Evolutionary conservation across 2,888 invertebrate genomes (phyloP), one percentile per base, ranked within the genome.

Genomic region (Beris morrisii): DNA sequence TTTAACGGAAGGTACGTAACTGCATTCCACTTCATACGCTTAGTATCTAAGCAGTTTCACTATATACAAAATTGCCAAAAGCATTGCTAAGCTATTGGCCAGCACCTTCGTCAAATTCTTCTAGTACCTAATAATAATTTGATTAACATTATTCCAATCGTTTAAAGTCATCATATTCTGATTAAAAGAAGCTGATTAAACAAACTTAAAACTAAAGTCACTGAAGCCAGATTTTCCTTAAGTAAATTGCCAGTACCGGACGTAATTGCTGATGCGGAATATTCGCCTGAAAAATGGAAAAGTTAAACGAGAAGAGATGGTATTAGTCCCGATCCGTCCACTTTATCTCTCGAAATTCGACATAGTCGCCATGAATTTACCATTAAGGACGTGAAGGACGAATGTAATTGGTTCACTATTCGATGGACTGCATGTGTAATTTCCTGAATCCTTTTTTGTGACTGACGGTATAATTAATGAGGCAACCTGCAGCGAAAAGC

Each of bases 351-450:
- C 22, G 22, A 3, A 38, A 7, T 38, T 38, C 38, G 38, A 7
- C 5, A 9, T 38, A 38, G 56, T 48, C 43, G 50, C 43, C 65
- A 65, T 66, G 46, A 68, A 74, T 76, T 85, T 80, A 94, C 95
- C 94, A 82, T 93, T 94, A 73, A 95, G 87, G 72, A 95, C 94
- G 82, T 95, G 95, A 74, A 95, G 86, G 78, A 92, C 88, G 70
- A 94, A 92, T 78, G 91, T 92, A 70, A 93, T 92, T 69, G 92
- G 89, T 81, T 92, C 90, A 73, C 93, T 88, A 83, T 96, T 97
- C 75, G 93, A 93, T 71, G 97, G 96, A 76, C 92, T 88, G 84
- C 97, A 95, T 67, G 96, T 95, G 84, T 97, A 99, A 82, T 93
- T 93, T 73, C 93, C 81, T 31, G 80, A 79, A 70, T 81, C 80